These are phyloP conservation scores for Pseudopodoces humilis DNA, from an alignment of 2,113 vertebrate species.

Conservation along the genomic window DNA sequence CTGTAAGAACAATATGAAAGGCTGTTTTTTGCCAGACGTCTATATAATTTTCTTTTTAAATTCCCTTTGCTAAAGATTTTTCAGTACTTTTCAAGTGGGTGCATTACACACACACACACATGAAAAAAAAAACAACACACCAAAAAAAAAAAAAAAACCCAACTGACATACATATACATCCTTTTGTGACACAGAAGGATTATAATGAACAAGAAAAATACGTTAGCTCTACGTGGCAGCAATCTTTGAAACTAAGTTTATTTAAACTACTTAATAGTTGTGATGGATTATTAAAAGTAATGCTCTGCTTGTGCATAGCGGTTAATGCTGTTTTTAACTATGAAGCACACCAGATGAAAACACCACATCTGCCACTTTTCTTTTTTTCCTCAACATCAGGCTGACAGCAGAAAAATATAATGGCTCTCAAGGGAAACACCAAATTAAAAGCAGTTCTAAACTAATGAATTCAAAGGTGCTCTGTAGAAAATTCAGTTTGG, in stretches of 20 bases:
- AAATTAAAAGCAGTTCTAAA: conserved; percentile 90
- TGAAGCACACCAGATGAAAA: conserved; percentile 76
- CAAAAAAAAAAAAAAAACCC: neutral
- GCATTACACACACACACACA: conserved; percentile 3
- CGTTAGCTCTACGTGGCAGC: conserved; percentile 17
- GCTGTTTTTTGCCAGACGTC: conserved; percentile 47
- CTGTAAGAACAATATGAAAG: conserved; percentile 64
- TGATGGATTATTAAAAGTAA: conserved; percentile 66
- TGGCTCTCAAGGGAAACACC: conserved; percentile 85
- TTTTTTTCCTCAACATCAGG: conserved; percentile 79
- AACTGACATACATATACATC: neutral
- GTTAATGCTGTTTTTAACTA: conserved; percentile 74
- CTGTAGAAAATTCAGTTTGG: conserved; percentile 71
- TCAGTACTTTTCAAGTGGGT: conserved; percentile 33
- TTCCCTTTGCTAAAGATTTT: conserved; percentile 51
- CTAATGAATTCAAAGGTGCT: conserved; percentile 90
- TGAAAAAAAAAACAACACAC: neutral
- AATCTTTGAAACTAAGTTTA: conserved; percentile 73
- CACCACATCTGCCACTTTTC: conserved; percentile 81
- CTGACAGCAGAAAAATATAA: conserved; percentile 89
- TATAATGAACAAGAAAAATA: conserved; percentile 60
- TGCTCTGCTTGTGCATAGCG: conserved; percentile 58
- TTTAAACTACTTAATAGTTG: conserved; percentile 73
- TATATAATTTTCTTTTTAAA: conserved; percentile 7
- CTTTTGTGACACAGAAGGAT: conserved; percentile 45